Evolutionary conservation across 1,140 invertebrate species (phyloP).

Genomic region (Contarinia nasturtii): DNA sequence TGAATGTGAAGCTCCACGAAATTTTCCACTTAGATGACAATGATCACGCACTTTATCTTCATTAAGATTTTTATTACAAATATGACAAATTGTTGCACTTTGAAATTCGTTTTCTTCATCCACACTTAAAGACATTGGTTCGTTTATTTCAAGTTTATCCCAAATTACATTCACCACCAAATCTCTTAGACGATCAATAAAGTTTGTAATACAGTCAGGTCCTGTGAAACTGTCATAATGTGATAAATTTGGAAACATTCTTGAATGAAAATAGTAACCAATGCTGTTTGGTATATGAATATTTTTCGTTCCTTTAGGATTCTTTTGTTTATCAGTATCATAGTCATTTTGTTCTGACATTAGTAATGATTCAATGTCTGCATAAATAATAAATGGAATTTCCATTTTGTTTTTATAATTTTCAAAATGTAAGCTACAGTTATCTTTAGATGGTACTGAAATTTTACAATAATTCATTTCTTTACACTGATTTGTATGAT

Average conservation of each 20-base stretch:
- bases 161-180: constrained; percentile 6
- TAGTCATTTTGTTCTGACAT: constrained; percentile 5
- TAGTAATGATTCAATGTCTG: constrained; percentile 18
- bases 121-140: constrained; percentile 7
- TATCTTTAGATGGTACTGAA: not conserved
- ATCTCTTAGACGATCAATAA: constrained; percentile 8
- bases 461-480: not conserved
- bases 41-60: constrained; percentile 13
- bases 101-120: constrained; percentile 5
- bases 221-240: constrained; percentile 10
- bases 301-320: constrained; percentile 9
- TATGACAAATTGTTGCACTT: constrained; percentile 11
- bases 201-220: constrained; percentile 11
- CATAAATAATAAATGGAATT: constrained; percentile 16
- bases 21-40: constrained; percentile 16
- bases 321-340: not conserved
- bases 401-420: constrained; percentile 11
- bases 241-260: constrained; percentile 12
- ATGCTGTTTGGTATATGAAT: constrained; percentile 15
- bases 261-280: constrained; percentile 13
- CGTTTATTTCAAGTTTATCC: constrained; percentile 7
- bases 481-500: constrained; percentile 5
- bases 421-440: constrained; percentile 6
- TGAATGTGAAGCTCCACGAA: constrained; percentile 17
- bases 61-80: constrained; percentile 11